Evolutionary conservation across 92 coral and sea anemone genomes (phyloP).

Genomic region (Heteractis magnifica): DNA sequence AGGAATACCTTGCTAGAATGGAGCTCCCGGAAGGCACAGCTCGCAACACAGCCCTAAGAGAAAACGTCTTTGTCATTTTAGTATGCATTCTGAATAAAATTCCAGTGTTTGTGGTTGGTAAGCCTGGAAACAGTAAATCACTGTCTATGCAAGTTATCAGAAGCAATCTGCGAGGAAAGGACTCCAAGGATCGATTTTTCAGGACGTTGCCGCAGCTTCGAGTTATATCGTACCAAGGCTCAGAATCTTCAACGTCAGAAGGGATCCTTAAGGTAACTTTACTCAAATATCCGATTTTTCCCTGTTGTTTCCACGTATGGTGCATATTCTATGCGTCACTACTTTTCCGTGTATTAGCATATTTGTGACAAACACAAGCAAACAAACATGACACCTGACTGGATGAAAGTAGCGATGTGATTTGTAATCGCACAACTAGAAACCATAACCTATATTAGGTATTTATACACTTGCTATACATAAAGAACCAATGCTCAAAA

Average conservation of each 20-base stretch:
- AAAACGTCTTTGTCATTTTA: slow-evolving; percentile 89
- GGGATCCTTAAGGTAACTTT: slow-evolving; percentile 73
- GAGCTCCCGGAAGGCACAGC: slow-evolving; percentile 97
- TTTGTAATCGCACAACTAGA: too few relatives aligned
- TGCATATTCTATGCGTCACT: too few relatives aligned
- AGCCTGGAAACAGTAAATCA: slow-evolving; percentile 86
- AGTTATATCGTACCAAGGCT: slow-evolving; percentile 95
- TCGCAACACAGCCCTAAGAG: slow-evolving; percentile 76
- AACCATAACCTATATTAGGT: too few relatives aligned
- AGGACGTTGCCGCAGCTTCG: slow-evolving; percentile 85
- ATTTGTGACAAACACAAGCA: too few relatives aligned
- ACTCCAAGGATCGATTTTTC: slow-evolving; percentile 76
- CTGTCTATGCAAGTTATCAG: slow-evolving; percentile 72
- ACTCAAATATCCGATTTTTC: background rate
- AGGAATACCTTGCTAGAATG: slow-evolving; percentile 91
- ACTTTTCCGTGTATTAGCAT: too few relatives aligned
- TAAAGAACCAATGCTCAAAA: too few relatives aligned
- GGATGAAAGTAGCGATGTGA: too few relatives aligned
- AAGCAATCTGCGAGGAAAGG: slow-evolving; percentile 74
- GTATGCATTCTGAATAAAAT: slow-evolving; percentile 79
- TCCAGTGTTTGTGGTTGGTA: slow-evolving; percentile 88
- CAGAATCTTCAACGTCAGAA: slow-evolving; percentile 95
- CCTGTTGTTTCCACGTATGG: too few relatives aligned
- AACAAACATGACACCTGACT: too few relatives aligned
- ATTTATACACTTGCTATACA: too few relatives aligned